Percentiles rank a stretch among this genome's conserved stretches.
Conservation (phyloP, 2,797 vertebrate genomes). For the Corythornis leucogaster region DNA sequence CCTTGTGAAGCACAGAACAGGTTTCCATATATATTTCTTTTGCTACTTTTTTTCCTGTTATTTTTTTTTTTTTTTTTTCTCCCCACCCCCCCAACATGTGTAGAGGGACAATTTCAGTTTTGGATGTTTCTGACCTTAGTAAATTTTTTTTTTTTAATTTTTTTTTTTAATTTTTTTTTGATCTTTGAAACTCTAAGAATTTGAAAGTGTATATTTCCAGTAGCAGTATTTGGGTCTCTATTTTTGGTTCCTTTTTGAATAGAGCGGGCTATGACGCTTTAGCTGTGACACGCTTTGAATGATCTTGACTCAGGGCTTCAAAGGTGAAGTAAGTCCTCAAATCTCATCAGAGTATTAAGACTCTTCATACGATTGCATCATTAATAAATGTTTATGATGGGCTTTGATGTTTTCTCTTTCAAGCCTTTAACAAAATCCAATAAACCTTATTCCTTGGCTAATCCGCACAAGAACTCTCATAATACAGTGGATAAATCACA, state of each 20-base stretch:
- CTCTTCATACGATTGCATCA: neutral
- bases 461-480: neutral
- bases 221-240: neutral
- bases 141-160: no score
- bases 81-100: no score
- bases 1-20: neutral
- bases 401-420: neutral
- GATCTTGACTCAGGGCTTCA: neutral
- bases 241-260: neutral
- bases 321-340: neutral
- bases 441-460: neutral
- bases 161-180: no score
- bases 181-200: neutral
- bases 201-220: accelerated
- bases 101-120: accelerated
- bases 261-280: neutral
- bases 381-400: neutral
- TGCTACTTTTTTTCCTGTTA: neutral
- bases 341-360: neutral
- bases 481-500: neutral
- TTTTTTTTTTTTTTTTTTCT: neutral
- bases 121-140: neutral
- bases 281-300: accelerated
- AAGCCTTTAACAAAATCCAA: neutral
- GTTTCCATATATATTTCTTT: neutral